Conservation (phyloP, 1,140 invertebrate genomes). For the Drosophila truncata region DNA sequence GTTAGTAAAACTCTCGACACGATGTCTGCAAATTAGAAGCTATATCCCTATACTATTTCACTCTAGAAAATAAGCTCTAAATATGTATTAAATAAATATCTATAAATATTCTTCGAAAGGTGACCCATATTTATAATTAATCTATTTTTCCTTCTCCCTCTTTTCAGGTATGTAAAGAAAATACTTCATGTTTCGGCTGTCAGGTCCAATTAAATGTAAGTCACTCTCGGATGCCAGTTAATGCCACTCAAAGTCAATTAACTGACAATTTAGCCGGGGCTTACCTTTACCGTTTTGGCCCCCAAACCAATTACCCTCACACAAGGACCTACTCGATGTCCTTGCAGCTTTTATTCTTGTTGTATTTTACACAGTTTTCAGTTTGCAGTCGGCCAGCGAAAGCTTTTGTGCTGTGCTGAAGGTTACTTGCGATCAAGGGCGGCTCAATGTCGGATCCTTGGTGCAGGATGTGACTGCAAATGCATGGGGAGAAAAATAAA, state of each 20-base stretch:
- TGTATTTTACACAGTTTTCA: conserved; percentile 9
- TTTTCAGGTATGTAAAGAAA: conserved; percentile 48
- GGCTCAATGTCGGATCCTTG: conserved; percentile 77
- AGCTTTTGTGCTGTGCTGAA: conserved; percentile 42
- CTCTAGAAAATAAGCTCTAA: background rate
- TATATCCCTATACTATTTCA: background rate
- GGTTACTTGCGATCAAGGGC: conserved; percentile 74
- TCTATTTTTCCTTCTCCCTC: background rate
- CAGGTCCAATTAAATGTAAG: conserved; percentile 50
- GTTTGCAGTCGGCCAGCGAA: conserved; percentile 7
- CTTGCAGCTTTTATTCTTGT: background rate
- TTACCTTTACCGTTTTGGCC: conserved; percentile 19
- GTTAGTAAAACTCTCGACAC: conserved; percentile 30
- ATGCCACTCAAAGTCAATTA: conserved; percentile 67
- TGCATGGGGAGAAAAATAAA: background rate
- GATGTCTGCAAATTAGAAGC: conserved; percentile 27
- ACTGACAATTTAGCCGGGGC: conserved; percentile 47
- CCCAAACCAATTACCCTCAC: conserved; percentile 16
- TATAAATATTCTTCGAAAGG: background rate
- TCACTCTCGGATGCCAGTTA: conserved; percentile 31
- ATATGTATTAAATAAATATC: background rate
- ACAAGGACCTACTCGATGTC: conserved; percentile 31
- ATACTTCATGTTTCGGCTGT: conserved; percentile 15
- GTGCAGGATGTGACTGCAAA: conserved; percentile 29
- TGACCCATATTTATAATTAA: conserved; percentile 45